These are phyloP conservation scores for Sinopyrophorus schimmeli DNA, from an alignment of 2,888 invertebrate species.

Conservation along the genomic window DNA sequence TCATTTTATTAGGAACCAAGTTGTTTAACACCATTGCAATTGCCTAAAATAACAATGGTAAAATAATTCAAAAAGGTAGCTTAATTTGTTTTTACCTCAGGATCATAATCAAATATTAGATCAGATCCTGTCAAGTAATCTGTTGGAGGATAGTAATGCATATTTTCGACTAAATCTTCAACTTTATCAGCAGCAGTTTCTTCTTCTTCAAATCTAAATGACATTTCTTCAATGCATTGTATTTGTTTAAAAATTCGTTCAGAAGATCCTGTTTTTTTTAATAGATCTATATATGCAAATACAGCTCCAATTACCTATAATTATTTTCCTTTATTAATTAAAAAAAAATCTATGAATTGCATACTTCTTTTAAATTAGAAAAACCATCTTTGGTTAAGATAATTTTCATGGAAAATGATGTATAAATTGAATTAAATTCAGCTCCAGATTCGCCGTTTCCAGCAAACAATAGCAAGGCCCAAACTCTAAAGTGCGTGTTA, in stretches of 20 bases:
- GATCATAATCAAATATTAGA: constrained; percentile 77
- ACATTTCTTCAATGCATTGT: constrained; percentile 73
- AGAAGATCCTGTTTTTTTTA: constrained; percentile 68
- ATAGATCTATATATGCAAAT: constrained; percentile 78
- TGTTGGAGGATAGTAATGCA: constrained; percentile 78
- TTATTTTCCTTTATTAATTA: constrained; percentile 9
- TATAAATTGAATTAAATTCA: constrained; percentile 78
- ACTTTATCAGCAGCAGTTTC: constrained; percentile 75
- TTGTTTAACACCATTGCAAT: constrained; percentile 64
- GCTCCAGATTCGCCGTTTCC: constrained; percentile 76
- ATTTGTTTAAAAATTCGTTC: constrained; percentile 73
- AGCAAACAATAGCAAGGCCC: constrained; percentile 73
- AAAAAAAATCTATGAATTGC: constrained; percentile 17
- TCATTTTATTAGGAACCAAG: constrained; percentile 68
- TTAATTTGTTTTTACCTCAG: constrained; percentile 63
- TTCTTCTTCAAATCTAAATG: constrained; percentile 73
- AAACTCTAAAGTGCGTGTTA: constrained; percentile 60
- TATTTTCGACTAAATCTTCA: constrained; percentile 72
- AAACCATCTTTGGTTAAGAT: constrained; percentile 79
- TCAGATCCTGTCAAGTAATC: constrained; percentile 79
- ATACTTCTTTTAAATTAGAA: constrained; percentile 61
- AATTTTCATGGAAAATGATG: constrained; percentile 73
- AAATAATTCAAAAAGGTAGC: too few species aligned
- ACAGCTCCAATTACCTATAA: constrained; percentile 73
- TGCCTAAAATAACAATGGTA: too few species aligned